These are phyloP conservation scores for Tiphia femorata DNA, from an alignment of 2,888 invertebrate species.

Conservation along the genomic window DNA sequence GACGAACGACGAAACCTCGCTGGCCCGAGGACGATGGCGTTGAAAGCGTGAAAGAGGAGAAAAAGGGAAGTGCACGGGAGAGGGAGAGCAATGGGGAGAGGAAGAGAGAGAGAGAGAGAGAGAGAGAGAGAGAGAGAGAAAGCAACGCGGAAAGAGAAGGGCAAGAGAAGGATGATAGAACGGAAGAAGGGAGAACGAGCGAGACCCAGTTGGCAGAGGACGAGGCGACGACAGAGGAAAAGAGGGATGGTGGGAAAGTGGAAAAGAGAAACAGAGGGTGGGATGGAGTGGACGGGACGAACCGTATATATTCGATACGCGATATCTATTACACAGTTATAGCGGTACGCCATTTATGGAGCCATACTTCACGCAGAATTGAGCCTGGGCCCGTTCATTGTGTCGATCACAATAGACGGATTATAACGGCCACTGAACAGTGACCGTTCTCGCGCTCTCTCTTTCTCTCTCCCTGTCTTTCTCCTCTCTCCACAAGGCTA, in stretches of 20 bases:
- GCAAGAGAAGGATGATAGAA: no score
- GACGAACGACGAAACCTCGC: slow-evolving; percentile 4
- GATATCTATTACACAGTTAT: slow-evolving; percentile 50
- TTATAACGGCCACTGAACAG: slow-evolving; percentile 57
- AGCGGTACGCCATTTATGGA: slow-evolving; percentile 49
- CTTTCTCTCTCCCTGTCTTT: slow-evolving; percentile 4
- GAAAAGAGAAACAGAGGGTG: background rate
- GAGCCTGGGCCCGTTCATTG: slow-evolving; percentile 56
- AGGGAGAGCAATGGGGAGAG: background rate
- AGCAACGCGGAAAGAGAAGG: background rate
- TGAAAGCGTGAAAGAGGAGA: slow-evolving; percentile 13
- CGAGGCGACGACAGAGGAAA: slow-evolving; percentile 7
- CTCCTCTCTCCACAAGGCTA: slow-evolving; percentile 1
- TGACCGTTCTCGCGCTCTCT: no score
- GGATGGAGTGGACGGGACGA: slow-evolving; percentile 4
- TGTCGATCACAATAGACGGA: slow-evolving; percentile 59
- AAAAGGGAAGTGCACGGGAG: background rate
- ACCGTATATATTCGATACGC: slow-evolving; percentile 44
- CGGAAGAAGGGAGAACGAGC: slow-evolving; percentile 8
- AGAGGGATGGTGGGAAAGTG: background rate
- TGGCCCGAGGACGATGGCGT: background rate
- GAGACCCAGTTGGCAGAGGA: slow-evolving; percentile 1
- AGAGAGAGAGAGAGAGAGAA: no score
- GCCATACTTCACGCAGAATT: slow-evolving; percentile 56
- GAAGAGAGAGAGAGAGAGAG: slow-evolving; percentile 1